Conservation (phyloP, 2,113 vertebrate genomes). For the Lophotis ruficrista region DNA sequence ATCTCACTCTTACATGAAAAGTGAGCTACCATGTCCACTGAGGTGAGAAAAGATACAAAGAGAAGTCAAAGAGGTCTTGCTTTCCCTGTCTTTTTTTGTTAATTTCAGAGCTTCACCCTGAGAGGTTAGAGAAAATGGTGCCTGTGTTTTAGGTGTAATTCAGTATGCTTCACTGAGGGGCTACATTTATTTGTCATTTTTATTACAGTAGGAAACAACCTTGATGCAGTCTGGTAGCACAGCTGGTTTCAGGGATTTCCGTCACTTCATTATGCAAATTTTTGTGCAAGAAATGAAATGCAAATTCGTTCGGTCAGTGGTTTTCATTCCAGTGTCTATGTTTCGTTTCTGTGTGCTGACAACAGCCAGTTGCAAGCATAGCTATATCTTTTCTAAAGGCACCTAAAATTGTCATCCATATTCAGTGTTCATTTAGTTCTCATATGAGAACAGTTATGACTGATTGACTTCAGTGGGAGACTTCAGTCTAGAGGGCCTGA, state of each 20-base stretch:
- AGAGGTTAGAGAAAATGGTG: not conserved
- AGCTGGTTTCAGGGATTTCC: slow-evolving; percentile 8
- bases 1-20: not conserved
- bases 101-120: not conserved
- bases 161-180: not conserved
- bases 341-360: not conserved
- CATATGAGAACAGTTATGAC: not conserved
- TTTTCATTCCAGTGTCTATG: not conserved
- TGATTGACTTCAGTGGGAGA: not conserved
- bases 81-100: rapidly evolving
- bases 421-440: not conserved
- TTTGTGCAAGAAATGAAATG: not conserved
- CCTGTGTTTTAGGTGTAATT: not conserved
- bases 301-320: not conserved
- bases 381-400: not conserved
- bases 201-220: not conserved
- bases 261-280: not conserved
- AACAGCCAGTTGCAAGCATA: not conserved
- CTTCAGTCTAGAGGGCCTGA: not conserved
- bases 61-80: not conserved
- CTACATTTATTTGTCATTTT: not conserved
- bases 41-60: not conserved
- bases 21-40: not conserved
- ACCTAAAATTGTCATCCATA: not conserved
- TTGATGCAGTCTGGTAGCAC: not conserved